Evolutionary conservation across 2,113 vertebrate genomes (phyloP), one percentile per base, ranked within the genome.

Genomic region (Conger conger): DNA sequence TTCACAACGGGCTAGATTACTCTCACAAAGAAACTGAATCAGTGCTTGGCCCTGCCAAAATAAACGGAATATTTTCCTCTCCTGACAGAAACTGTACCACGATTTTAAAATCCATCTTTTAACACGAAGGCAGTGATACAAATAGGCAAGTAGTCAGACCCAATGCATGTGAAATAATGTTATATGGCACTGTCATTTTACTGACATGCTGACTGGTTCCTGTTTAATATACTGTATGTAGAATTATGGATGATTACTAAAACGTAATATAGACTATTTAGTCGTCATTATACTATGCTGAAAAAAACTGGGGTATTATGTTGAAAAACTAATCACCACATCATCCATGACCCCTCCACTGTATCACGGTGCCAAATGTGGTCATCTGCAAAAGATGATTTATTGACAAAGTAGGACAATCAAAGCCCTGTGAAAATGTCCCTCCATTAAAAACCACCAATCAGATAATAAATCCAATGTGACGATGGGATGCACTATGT

Each of bases 41-140:
- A 57, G 37, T 38, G 13, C 76, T 36, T 8, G 68, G 80, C 80
- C 53, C 45, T 60, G 80, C 81, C 38, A 83, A 79, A 53, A 54
- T 33, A 40, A 86, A 78, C 83, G 17, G 8, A 68, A 35, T 1
- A 16, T 79, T 40, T 57, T 86, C 23, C 54, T 17, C 50, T 57
- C 30, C n/a, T 54, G 18, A 36, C 53, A 57, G 33, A 82, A 82
- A 53, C 57, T 63, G 20, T 8, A 23, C 8, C 4, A 63, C 57
- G 1, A 63, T 63, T 20, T 63, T 27, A 63, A 63, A 5, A 27
- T 63, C 20, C 23, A 27, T 63, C 57, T 63, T 63, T 27, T 63
- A 27, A 63, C 57, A 27, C 57, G 27, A 63, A 63, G 57, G 20
- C 57, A 63, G 54, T 20, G 18, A 27, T 23, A 20, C 60, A 54